A percentile compares a stretch with the other conserved stretches of the same genome.
These are phyloP conservation scores for Glaucomys volans DNA, from an alignment of 2,113 vertebrate species.

Conservation along the genomic window DNA sequence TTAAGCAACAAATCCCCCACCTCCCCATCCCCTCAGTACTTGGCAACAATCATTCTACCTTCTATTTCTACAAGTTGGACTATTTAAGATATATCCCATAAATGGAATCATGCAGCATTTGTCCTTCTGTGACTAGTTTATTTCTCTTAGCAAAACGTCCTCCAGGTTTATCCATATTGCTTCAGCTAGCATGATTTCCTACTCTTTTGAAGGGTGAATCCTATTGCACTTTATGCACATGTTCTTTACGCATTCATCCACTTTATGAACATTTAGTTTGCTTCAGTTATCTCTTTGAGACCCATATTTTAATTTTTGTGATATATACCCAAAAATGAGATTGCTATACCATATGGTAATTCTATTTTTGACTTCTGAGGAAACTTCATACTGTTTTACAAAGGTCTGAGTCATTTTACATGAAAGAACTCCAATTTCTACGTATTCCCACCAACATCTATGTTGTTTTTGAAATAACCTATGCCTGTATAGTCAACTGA, in stretches of 20 bases:
- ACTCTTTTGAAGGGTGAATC: background rate
- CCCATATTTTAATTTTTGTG: background rate
- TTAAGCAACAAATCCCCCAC: rapidly evolving
- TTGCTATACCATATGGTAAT: background rate
- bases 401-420: background rate
- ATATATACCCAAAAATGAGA: background rate
- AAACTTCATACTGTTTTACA: background rate
- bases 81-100: background rate
- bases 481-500: background rate
- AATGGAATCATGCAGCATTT: background rate
- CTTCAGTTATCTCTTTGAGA: background rate
- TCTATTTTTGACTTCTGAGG: background rate
- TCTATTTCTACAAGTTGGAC: background rate
- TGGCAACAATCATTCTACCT: background rate
- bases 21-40: no score
- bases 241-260: background rate
- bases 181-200: background rate
- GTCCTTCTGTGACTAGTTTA: background rate
- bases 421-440: background rate
- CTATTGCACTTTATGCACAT: background rate
- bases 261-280: background rate
- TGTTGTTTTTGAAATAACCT: background rate
- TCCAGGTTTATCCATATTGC: background rate
- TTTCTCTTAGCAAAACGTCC: background rate
- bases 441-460: background rate